Percentiles rank a stretch among this genome's conserved stretches.
These are phyloP conservation scores for Lymantria dispar DNA, from an alignment of 2,888 invertebrate genomes.

Conservation along the genomic window DNA sequence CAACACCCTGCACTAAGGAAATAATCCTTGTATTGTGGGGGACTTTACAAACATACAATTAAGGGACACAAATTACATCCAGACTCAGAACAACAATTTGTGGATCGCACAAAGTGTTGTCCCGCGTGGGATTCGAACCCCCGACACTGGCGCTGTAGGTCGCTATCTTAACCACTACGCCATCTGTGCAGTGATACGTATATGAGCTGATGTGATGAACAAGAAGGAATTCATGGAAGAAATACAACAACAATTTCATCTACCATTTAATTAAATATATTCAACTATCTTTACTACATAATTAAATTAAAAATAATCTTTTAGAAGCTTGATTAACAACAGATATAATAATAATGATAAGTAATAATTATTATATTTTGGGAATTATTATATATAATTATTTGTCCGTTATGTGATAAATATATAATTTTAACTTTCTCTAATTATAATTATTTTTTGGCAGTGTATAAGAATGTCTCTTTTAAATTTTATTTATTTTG, in stretches of 20 bases:
- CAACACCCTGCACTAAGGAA: too few relatives aligned
- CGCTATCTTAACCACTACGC: too few relatives aligned
- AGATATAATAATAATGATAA: conserved; percentile 4
- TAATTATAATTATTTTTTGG: background rate
- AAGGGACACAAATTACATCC: too few relatives aligned
- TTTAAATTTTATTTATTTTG: too few relatives aligned
- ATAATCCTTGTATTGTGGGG: too few relatives aligned
- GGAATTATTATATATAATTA: background rate
- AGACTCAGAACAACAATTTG: too few relatives aligned
- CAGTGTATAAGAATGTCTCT: background rate
- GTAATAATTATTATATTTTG: background rate
- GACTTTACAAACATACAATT: too few relatives aligned
- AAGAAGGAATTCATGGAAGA: conserved; percentile 8
- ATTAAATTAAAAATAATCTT: conserved; percentile 18
- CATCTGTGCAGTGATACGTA: too few relatives aligned
- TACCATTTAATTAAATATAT: conserved; percentile 35
- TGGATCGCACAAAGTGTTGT: too few relatives aligned
- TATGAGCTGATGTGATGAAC: too few relatives aligned
- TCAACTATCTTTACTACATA: conserved; percentile 19
- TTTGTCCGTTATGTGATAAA: background rate
- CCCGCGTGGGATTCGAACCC: too few relatives aligned
- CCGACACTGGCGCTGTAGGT: too few relatives aligned
- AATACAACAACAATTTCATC: conserved; percentile 11
- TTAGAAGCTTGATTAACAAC: conserved; percentile 2
- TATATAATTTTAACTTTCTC: background rate